Conservation (phyloP, 2,888 invertebrate species). For the Drosophila lutescens region DNA sequence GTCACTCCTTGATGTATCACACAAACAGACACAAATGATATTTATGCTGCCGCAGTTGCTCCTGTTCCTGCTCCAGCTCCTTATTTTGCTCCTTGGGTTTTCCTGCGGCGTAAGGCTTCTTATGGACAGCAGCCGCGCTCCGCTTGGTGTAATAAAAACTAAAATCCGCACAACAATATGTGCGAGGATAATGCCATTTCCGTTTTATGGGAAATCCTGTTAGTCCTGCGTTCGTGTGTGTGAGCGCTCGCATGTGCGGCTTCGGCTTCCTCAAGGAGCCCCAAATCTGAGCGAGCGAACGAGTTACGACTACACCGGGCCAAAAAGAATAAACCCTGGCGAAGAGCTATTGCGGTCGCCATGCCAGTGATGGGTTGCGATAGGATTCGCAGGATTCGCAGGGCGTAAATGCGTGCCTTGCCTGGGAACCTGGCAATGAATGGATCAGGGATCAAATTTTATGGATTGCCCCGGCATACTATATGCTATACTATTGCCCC, state of each 20-base stretch:
- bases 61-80: constrained; percentile 15
- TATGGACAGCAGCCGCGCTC: constrained; percentile 67
- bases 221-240: constrained; percentile 44
- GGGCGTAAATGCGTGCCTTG: constrained; percentile 62
- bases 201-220: constrained; percentile 80
- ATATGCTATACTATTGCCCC: constrained; percentile 15
- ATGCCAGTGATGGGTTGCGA: constrained; percentile 35
- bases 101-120: constrained; percentile 46
- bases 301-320: constrained; percentile 67
- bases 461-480: constrained; percentile 60
- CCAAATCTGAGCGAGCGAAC: constrained; percentile 42
- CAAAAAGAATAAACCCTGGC: constrained; percentile 46
- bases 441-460: constrained; percentile 56
- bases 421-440: constrained; percentile 49
- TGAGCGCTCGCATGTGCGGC: constrained; percentile 47
- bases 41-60: constrained; percentile 60
- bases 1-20: constrained; percentile 71
- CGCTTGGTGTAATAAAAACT: constrained; percentile 76
- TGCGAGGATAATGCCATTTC: constrained; percentile 80
- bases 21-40: constrained; percentile 76
- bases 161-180: constrained; percentile 81
- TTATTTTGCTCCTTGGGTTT: constrained; percentile 8
- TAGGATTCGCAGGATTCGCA: constrained; percentile 38
- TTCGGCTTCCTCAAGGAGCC: constrained; percentile 65
- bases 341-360: constrained; percentile 40